Base-by-base conservation (phyloP, 2,113 vertebrate genomes). In the Oryzias woworae region DNA sequence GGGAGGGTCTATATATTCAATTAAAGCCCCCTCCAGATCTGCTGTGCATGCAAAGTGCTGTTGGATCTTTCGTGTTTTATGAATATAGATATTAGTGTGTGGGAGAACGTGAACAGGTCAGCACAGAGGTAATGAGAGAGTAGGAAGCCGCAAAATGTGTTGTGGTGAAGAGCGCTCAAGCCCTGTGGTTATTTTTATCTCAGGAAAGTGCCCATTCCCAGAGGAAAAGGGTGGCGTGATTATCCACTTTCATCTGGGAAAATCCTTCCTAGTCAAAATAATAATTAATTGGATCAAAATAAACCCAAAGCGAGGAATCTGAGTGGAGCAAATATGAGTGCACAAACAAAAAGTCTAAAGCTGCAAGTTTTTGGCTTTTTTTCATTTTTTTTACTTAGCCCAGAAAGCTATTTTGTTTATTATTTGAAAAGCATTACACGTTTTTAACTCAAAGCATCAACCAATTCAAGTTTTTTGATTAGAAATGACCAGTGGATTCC, bases 241-340 rank as follows among this genome's bases (percentile, higher is more conserved):
- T 85, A 74, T 74, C 69, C 79, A 78, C 90, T 93, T 93, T 93
- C 85, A 93, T 93, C 90, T 92, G 73, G 81, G 87, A 86, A 88
- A 91, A 89, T 85, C 81, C 75, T 90, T 88, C 72, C 80, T 80
- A 93, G 92, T 91, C 92, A 92, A 93, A 92, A 93, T 92, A 93
- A 87, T 88, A 92, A 93, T 92, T 92, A 92, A 93, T 93, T 90
- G 81, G 81, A 90, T 91, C 78, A 88, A 92, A 92, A 92, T 90
- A 91, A 72, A 87, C 80, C 57, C 36, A 80, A 66, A 73, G 69
- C 68, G 74, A 84, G 71, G 77, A 78, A 77, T 86, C 53, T 73
- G 66, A 66, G 63, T 71, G 71, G 80, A 76, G 66, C 70, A 88
- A 92, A 90, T 81, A 91, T 83, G 75, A 85, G 69, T 51, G 73